Conservation (phyloP, 2,797 vertebrate species). For the Myioborus melanocephalus region DNA sequence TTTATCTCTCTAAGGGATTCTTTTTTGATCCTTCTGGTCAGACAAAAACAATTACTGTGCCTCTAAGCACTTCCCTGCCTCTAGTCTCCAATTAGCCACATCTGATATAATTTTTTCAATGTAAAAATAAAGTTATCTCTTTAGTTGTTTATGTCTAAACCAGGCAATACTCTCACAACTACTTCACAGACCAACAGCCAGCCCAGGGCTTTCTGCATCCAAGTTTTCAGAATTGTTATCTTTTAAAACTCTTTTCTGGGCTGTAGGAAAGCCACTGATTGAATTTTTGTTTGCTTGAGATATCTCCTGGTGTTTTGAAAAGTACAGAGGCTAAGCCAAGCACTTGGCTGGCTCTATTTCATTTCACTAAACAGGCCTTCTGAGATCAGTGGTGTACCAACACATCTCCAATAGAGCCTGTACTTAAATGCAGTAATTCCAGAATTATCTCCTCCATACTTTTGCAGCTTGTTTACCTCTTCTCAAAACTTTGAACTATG, state of each 20-base stretch:
- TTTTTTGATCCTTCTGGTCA: conserved; percentile 28
- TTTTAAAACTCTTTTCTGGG: background rate
- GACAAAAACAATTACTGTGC: conserved; percentile 40
- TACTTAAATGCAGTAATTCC: background rate
- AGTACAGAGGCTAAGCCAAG: background rate
- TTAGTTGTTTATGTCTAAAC: background rate
- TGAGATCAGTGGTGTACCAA: background rate
- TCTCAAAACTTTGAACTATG: background rate
- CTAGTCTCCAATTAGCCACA: conserved; percentile 1
- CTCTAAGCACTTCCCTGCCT: background rate
- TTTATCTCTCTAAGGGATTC: background rate
- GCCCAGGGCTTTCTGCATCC: background rate
- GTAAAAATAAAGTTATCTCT: background rate
- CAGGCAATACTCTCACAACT: background rate
- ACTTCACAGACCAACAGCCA: background rate
- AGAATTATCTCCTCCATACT: background rate
- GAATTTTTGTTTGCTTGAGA: background rate
- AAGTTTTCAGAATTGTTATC: background rate
- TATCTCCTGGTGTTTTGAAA: background rate
- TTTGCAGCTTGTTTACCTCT: background rate
- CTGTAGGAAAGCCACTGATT: background rate
- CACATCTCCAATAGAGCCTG: background rate
- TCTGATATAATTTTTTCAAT: background rate
- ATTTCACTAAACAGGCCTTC: background rate
- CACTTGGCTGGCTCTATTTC: background rate